Evolutionary conservation across 2,888 invertebrate genomes (phyloP).

Genomic region (Molorchus minor): DNA sequence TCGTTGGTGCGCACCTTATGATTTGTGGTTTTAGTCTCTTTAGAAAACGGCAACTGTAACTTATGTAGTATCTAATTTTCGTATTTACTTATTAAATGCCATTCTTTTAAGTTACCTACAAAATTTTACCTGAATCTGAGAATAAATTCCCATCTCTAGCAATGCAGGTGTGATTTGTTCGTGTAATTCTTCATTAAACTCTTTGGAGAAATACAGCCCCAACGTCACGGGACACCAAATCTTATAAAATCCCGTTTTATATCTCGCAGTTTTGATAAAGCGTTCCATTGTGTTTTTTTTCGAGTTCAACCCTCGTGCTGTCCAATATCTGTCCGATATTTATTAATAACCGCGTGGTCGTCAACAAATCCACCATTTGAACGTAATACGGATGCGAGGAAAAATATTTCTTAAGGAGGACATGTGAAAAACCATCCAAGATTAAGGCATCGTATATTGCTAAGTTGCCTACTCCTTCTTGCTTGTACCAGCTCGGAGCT

Average conservation of each 20-base stretch:
- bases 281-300: slow-evolving; percentile 72
- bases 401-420: slow-evolving; percentile 81
- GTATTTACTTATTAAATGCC: too few species aligned
- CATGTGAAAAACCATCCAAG: slow-evolving; percentile 80
- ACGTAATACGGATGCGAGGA: slow-evolving; percentile 77
- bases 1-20: too few species aligned
- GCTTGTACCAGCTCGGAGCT: slow-evolving; percentile 87
- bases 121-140: slow-evolving; percentile 94
- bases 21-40: too few species aligned
- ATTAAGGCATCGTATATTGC: slow-evolving; percentile 88
- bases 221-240: slow-evolving; percentile 91
- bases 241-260: slow-evolving; percentile 92
- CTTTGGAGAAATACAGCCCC: slow-evolving; percentile 85
- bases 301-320: slow-evolving; percentile 71
- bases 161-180: slow-evolving; percentile 85
- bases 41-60: too few species aligned
- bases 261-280: slow-evolving; percentile 86
- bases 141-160: slow-evolving; percentile 92
- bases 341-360: slow-evolving; percentile 78
- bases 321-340: slow-evolving; percentile 85
- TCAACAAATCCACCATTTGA: slow-evolving; percentile 81
- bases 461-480: slow-evolving; percentile 73
- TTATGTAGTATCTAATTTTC: too few species aligned
- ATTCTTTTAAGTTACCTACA: too few species aligned
- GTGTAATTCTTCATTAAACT: slow-evolving; percentile 79